Conservation (phyloP, 2,888 invertebrate genomes). For the Dichetophora obliterata region DNA sequence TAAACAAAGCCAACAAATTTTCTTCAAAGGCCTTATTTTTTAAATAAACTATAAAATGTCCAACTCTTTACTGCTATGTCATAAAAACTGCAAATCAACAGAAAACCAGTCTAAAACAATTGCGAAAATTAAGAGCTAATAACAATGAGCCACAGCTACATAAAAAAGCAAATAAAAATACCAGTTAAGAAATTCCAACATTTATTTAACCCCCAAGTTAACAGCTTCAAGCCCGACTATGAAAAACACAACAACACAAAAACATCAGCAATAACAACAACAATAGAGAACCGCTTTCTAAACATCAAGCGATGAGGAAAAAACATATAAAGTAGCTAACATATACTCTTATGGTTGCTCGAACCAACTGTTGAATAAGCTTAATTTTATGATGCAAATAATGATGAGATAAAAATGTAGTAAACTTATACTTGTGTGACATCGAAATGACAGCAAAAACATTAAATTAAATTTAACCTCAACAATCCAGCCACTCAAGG, state of each 20-base stretch:
- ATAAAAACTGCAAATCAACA: not conserved
- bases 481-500: not conserved
- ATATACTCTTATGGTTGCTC: not conserved
- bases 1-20: not conserved
- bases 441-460: not conserved
- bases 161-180: constrained; percentile 4
- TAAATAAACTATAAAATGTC: not conserved
- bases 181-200: constrained; percentile 4
- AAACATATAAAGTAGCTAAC: not conserved
- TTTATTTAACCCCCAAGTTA: not conserved
- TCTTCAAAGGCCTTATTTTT: not conserved
- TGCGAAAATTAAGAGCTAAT: not conserved
- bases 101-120: not conserved
- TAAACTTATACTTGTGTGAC: not conserved
- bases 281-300: no score
- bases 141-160: not conserved
- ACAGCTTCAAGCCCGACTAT: no score
- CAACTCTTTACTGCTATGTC: not conserved
- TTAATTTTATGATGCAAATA: constrained; percentile 18
- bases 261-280: no score
- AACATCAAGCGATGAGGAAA: no score
- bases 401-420: constrained; percentile 10
- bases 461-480: not conserved
- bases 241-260: no score
- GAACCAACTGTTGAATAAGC: constrained; percentile 21